phyloP scores from a whole-genome alignment of 2,113 vertebrate genomes.

The Dermatemys mawii region DNA sequence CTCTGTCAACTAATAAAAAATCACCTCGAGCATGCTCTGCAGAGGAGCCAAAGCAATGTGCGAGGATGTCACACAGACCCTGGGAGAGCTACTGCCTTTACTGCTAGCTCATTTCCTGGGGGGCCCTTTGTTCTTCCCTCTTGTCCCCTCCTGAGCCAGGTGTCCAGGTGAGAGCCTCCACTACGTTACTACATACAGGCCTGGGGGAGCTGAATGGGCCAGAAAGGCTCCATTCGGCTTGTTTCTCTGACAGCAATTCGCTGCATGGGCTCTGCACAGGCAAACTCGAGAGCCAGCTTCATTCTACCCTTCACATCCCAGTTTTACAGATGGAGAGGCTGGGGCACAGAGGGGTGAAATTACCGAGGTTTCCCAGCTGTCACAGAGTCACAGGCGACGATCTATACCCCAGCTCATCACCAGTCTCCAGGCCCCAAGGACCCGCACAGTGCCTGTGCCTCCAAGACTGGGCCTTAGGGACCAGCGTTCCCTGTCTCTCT shows the following conservation, averaged over 20 bases:
- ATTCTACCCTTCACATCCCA: background rate
- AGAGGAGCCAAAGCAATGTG: slow-evolving; percentile 42
- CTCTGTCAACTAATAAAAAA: slow-evolving; percentile 52
- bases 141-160: background rate
- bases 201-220: background rate
- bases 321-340: background rate
- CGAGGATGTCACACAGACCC: slow-evolving; percentile 45
- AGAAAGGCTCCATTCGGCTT: background rate
- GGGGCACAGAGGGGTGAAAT: background rate
- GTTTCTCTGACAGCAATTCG: background rate
- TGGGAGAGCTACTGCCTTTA: slow-evolving; percentile 21
- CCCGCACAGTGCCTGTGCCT: background rate
- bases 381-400: background rate
- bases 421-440: background rate
- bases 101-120: background rate
- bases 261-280: background rate
- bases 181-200: background rate
- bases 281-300: background rate
- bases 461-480: background rate
- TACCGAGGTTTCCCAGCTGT: background rate
- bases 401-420: background rate
- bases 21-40: slow-evolving; percentile 44
- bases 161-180: background rate
- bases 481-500: background rate
- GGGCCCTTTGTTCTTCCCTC: background rate